A percentile compares a stretch with the other conserved stretches of the same genome.
phyloP scores from a whole-genome alignment of 2,888 invertebrate species.

The Palloptera scutellata region DNA sequence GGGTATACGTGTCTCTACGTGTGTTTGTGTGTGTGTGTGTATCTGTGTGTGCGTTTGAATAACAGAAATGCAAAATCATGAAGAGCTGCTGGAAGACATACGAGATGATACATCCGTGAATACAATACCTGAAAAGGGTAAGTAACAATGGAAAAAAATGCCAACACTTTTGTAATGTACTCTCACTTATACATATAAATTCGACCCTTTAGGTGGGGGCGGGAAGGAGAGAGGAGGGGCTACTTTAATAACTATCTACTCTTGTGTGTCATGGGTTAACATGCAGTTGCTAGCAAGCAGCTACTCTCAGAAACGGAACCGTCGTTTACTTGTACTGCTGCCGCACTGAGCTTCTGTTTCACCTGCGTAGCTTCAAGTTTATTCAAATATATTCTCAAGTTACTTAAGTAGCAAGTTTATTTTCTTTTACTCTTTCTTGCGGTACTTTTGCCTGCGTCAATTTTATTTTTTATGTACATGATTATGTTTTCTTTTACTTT shows the following conservation, averaged over 20 bases:
- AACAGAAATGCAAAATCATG: constrained; percentile 63
- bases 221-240: neutral
- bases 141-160: constrained; percentile 36
- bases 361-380: neutral
- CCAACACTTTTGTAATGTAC: neutral
- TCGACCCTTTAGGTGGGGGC: neutral
- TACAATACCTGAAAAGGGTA: constrained; percentile 64
- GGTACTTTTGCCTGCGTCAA: neutral
- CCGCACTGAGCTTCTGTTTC: neutral
- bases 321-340: too few species aligned
- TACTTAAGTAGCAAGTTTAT: constrained; percentile 17
- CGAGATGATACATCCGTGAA: constrained; percentile 62
- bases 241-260: too few species aligned
- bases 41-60: too few species aligned
- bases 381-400: constrained; percentile 12
- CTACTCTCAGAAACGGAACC: too few species aligned
- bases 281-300: too few species aligned
- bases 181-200: neutral
- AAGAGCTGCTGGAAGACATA: constrained; percentile 63
- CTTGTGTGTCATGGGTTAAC: too few species aligned
- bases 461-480: neutral
- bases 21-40: too few species aligned
- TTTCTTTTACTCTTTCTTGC: neutral
- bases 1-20: too few species aligned
- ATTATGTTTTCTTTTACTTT: neutral